Evolutionary conservation across 2,888 invertebrate species (phyloP), one percentile per base, ranked within the genome.

Genomic region (Pseudococcus longispinus): DNA sequence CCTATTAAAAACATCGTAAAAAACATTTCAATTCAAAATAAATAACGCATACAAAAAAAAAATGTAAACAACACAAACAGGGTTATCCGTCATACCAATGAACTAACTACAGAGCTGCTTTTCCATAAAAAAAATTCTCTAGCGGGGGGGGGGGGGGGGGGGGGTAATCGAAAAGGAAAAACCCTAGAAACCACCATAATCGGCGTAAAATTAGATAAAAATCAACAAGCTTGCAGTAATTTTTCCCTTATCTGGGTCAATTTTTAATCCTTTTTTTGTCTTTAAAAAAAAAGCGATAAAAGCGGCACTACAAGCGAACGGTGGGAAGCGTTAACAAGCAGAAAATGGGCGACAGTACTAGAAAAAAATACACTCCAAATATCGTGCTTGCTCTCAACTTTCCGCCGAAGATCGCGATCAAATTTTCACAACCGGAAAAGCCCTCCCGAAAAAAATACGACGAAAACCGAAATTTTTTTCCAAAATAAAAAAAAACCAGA

Each of bases 251-350:
- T 74, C n/a, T 37, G 42, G 77, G 29, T 74, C 85, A 23, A 51
- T 18, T 29, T 85, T 18, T 74, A 18, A 65, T 46, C 44, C 60
- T 85, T 51, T 85, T 74, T 80, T 60, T 15, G 1, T 13, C 11
- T 60, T 60, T 23, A 20, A 85, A 85, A 74, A 74, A 86, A 74
- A 80, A 86, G 80, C 77, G 32, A 51, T 77, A 77, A 77, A 85
- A 77, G 77, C 77, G 77, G 29, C 77, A 86, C 86, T 77, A 86
- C 77, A 74, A 77, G 77, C 74, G 51, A 86, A 44, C 77, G 74
- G 86, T 86, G 85, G 85, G 85, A 44, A 77, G 86, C 86, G 77
- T 86, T 86, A 86, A 86, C 86, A 86, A 86, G 86, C 86, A 86
- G 86, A 86, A 70, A 80, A 86, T 51, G 86, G 86, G 86, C 80